phyloP scores from a whole-genome alignment of 2,797 vertebrate genomes.

The Calcarius lapponicus region DNA sequence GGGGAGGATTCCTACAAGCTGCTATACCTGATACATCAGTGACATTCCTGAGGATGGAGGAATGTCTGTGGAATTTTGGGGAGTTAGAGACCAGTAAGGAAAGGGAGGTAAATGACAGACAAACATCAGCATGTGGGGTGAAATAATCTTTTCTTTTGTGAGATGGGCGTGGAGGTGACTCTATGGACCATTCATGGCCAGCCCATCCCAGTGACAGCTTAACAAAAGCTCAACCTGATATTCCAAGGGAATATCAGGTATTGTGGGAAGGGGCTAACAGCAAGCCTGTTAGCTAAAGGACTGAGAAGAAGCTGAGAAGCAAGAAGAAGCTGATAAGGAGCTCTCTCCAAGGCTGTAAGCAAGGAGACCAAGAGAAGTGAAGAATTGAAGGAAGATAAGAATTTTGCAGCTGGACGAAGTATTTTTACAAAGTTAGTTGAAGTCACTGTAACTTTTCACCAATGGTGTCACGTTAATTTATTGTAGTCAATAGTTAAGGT shows the following conservation, averaged over 20 bases:
- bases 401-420: too few species aligned
- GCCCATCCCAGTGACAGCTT: not conserved
- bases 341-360: too few species aligned
- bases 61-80: not conserved
- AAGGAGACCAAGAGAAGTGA: too few species aligned
- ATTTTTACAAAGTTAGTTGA: too few species aligned
- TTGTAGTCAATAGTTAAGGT: too few species aligned
- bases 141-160: not conserved
- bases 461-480: too few species aligned
- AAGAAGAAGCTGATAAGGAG: too few species aligned
- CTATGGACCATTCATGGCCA: not conserved
- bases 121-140: not conserved
- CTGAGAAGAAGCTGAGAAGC: too few species aligned
- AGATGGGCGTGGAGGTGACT: not conserved
- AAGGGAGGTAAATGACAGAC: not conserved
- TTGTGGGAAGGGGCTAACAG: too few species aligned
- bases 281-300: too few species aligned
- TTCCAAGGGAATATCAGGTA: not conserved
- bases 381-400: too few species aligned
- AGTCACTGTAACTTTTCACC: too few species aligned
- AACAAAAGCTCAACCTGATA: not conserved
- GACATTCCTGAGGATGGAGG: not conserved
- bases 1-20: not conserved
- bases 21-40: not conserved
- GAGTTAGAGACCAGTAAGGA: not conserved